Evolutionary conservation across 2,888 invertebrate genomes (phyloP).

Genomic region (Oscheius onirici): DNA sequence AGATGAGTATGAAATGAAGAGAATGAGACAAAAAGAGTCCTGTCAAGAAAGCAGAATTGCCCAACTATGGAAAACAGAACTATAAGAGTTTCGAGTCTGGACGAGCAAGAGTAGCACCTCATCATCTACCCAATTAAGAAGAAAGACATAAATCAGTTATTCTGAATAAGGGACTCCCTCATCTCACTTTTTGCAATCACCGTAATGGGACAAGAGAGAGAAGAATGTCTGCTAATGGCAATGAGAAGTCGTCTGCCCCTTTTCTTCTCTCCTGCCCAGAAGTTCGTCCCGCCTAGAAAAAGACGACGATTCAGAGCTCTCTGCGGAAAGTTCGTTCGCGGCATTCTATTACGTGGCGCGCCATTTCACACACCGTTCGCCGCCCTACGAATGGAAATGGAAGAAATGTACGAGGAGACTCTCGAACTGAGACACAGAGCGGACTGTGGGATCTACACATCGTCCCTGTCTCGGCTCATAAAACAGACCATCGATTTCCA

Average conservation of each 20-base stretch:
- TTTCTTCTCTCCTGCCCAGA: neutral
- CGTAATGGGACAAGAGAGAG: neutral
- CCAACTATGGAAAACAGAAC: too few relatives aligned
- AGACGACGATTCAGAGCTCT: neutral
- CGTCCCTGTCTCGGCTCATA: neutral
- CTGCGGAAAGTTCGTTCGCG: constrained; percentile 16
- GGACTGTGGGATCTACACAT: neutral
- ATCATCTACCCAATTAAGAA: too few relatives aligned
- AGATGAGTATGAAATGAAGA: too few relatives aligned
- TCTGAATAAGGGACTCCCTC: neutral
- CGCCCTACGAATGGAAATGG: constrained; percentile 20
- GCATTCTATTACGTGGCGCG: constrained; percentile 30
- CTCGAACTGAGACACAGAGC: neutral
- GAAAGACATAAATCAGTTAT: too few relatives aligned
- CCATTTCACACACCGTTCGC: constrained; percentile 22
- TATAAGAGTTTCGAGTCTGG: too few relatives aligned
- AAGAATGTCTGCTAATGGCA: neutral
- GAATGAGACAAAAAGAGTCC: too few relatives aligned
- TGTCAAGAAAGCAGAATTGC: too few relatives aligned
- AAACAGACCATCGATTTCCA: neutral
- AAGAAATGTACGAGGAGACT: neutral
- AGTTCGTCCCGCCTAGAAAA: constrained; percentile 2
- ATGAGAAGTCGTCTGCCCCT: neutral
- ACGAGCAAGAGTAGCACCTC: too few relatives aligned
- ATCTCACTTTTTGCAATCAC: neutral